Evolutionary conservation across 2,888 invertebrate species (phyloP).

Genomic region (Dicranocentrus wangi): DNA sequence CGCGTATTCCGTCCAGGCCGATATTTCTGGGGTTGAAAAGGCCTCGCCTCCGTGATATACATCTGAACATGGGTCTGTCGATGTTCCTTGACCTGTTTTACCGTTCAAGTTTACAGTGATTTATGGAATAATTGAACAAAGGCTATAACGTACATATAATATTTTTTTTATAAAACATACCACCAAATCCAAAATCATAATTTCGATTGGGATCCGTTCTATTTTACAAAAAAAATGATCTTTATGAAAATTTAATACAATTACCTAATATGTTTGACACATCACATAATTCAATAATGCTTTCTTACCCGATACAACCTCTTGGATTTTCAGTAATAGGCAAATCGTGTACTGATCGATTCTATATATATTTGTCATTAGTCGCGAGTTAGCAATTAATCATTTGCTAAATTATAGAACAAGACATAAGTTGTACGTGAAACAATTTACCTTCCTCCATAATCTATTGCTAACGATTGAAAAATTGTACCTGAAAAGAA

Average conservation of each 20-base stretch:
- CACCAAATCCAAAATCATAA: conserved; percentile 75
- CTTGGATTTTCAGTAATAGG: not conserved
- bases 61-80: conserved; percentile 83
- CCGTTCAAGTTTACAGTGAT: not conserved
- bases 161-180: conserved; percentile 60
- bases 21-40: conserved; percentile 86
- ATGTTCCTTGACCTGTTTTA: conserved; percentile 78
- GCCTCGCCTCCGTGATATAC: conserved; percentile 83
- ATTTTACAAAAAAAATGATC: too few species aligned
- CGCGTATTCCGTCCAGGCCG: conserved; percentile 80
- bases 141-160: not conserved
- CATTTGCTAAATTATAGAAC: not conserved
- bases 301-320: not conserved
- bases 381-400: not conserved
- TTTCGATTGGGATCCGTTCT: conserved; percentile 76
- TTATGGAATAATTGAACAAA: too few species aligned
- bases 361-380: not conserved
- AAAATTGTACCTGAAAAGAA: conserved; percentile 51
- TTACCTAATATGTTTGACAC: not conserved
- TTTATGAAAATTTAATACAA: not conserved
- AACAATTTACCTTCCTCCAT: conserved; percentile 74
- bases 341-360: not conserved
- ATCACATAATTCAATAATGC: too few species aligned
- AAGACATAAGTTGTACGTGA: not conserved
- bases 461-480: conserved; percentile 74